Base-by-base conservation (phyloP, 2,888 invertebrate genomes). In the Hesperia comma region DNA sequence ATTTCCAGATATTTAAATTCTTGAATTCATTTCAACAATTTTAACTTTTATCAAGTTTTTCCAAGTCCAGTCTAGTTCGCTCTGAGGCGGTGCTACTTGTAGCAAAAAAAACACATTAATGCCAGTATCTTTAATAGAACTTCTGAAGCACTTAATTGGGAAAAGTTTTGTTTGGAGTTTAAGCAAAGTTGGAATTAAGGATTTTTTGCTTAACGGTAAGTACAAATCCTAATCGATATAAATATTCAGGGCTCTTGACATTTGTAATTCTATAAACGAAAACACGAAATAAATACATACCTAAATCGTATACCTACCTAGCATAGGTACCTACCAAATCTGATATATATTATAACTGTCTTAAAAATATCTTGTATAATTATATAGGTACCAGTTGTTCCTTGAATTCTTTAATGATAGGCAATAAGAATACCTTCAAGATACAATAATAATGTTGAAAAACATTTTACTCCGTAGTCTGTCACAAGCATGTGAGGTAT, bases 401-500 rank as follows among this genome's bases (percentile, higher is more conserved):
- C 7, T 7, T 15, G 17, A 46, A 17, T 46, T 46, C 43, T 46
- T 46, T 46, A 17, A 15, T 8, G 43, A 17, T 6, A 46, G 5
- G 2, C 15, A 1, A 3, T 15, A 0, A 6, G 4, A n/a, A 43
- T n/a, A 15, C 0, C 43, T 46, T 15, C 4, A 49, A 19, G 19
- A 49, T 19, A 19, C 19, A 49, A 19, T 19, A 49, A 12, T 10
- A 19, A 21, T 19, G 49, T 49, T 10, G 19, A 8, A 49, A 19
- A 19, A 49, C 8, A 19, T 49, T 49, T 49, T 6, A 19, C 49
- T 19, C 19, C 10, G 49, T 12, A 19, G 49, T 10, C 10, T 49
- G 49, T 49, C 2, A 19, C 49, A 46, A 46, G 43, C 17, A 62
- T 54, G 61, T 32, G 26, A 54, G 54, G 53, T 54, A 62, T 62